Evolutionary conservation across 2,113 vertebrate genomes (phyloP), one percentile per base, ranked within the genome.

Genomic region (Mus spicilegus): DNA sequence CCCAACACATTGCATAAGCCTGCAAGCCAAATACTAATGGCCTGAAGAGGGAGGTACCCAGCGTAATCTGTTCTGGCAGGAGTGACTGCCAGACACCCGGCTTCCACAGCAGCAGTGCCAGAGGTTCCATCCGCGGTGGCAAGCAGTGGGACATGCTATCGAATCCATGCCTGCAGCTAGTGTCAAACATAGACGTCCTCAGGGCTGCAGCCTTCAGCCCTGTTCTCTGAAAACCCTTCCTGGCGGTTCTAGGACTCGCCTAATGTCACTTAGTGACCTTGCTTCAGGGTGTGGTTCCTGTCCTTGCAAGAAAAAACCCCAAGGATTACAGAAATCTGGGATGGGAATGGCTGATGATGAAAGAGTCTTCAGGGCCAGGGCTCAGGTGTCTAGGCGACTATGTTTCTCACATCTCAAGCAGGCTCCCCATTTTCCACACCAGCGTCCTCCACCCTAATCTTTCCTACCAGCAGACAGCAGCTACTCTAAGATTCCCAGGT

Each of bases 121-220:
- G n/a, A 8, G 63, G 26, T 17, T 69, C 7, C 24, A 46, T 69
- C 7, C 24, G 54, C 0, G 0, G 54, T 3, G 70, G 42, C n/a
- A 1, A 1, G 13, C 0, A 13, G n/a, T 12, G 46, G 46, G 19
- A 84, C 4, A 0, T 42, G 14, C 33, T 11, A 0, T n/a, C 36
- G 0, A 49, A 73, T 67, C 86, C 58, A 33, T 6, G 1, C 81
- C 61, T 42, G 5, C 54, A 51, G 82, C 4, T 3, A 14, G n/a
- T 30, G 13, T 19, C 61, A 11, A 33, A n/a, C 2, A 0, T 4
- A 2, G 36, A 26, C 42, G 77, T 78, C 46, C 46, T 49, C n/a
- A 0, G 9, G 36, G 63, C 69, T 30, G 4, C 14, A 2, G 67
- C 36, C 86, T 81, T 75, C 2, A 65, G 54, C 30, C 24, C 81